Conservation (phyloP, 1,140 invertebrate genomes). For the Zaprionus ornatus region DNA sequence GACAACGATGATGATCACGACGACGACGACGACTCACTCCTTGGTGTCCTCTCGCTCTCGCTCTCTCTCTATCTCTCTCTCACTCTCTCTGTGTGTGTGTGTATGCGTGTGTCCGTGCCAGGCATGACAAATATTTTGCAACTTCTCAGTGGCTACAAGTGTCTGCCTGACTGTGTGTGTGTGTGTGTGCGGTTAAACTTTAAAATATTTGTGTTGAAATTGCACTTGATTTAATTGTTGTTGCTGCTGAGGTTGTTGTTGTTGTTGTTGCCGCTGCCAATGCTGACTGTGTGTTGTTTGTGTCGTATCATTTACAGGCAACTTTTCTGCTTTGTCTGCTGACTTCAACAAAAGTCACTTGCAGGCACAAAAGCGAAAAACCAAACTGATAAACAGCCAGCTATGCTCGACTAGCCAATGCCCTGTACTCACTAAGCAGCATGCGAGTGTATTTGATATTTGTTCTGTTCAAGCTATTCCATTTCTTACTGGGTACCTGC, state of each 20-base stretch:
- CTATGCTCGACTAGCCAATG: neutral
- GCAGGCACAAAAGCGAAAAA: slow-evolving; percentile 42
- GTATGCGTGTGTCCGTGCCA: slow-evolving; percentile 63
- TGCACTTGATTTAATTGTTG: slow-evolving; percentile 82
- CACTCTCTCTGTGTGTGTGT: slow-evolving; percentile 39
- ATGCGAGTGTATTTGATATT: too few species aligned
- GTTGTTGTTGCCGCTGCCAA: slow-evolving; percentile 32
- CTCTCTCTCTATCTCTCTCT: too few species aligned
- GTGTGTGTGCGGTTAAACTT: slow-evolving; percentile 62
- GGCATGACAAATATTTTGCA: slow-evolving; percentile 80
- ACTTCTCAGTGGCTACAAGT: slow-evolving; percentile 49
- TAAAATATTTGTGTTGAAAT: slow-evolving; percentile 80
- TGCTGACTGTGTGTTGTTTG: slow-evolving; percentile 21
- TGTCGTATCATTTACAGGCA: slow-evolving; percentile 67
- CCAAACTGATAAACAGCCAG: slow-evolving; percentile 11
- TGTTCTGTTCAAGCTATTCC: too few species aligned
- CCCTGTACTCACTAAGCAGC: slow-evolving; percentile 3
- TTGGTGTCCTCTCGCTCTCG: slow-evolving; percentile 40
- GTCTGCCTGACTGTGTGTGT: slow-evolving; percentile 2
- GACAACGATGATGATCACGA: slow-evolving; percentile 56
- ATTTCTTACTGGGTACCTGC: neutral
- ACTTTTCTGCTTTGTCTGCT: slow-evolving; percentile 58
- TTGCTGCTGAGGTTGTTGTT: slow-evolving; percentile 48
- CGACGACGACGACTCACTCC: slow-evolving; percentile 40
- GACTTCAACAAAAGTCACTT: slow-evolving; percentile 73